A percentile compares a stretch with the other conserved stretches of the same genome.
Conservation (phyloP, 2,888 invertebrate genomes). For the Lasiommata megera region DNA sequence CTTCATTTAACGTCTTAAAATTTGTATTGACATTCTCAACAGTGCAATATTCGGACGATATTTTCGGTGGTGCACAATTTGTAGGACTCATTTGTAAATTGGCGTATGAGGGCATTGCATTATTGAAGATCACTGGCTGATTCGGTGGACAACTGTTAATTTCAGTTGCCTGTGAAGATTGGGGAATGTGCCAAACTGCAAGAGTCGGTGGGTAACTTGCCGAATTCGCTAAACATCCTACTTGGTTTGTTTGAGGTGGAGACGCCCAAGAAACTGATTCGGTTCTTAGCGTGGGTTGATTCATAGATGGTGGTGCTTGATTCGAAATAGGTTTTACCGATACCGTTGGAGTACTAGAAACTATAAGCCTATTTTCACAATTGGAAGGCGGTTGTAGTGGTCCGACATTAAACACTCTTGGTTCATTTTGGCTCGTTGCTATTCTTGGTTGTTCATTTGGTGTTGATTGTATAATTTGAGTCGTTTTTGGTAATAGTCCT, state of each 20-base stretch:
- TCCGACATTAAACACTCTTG: conserved; percentile 10
- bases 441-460: neutral
- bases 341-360: conserved; percentile 1
- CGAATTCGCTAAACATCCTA: neutral
- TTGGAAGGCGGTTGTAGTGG: conserved; percentile 5
- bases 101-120: conserved; percentile 4
- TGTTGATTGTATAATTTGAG: conserved; percentile 23
- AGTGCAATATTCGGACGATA: conserved; percentile 13
- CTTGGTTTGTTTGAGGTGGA: neutral
- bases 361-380: conserved; percentile 4
- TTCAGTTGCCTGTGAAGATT: conserved; percentile 3
- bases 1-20: conserved; percentile 11
- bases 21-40: conserved; percentile 19
- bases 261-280: neutral
- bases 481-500: conserved; percentile 36
- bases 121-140: conserved; percentile 12
- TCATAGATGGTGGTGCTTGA: neutral
- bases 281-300: neutral
- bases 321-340: neutral
- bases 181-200: conserved; percentile 26
- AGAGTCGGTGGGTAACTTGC: neutral
- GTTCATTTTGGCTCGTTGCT: conserved; percentile 1
- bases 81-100: conserved; percentile 25
- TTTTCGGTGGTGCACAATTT: conserved; percentile 18
- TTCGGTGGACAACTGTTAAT: conserved; percentile 1